Evolutionary conservation across 2,888 invertebrate genomes (phyloP).

Genomic region (Coelinius sp.): DNA sequence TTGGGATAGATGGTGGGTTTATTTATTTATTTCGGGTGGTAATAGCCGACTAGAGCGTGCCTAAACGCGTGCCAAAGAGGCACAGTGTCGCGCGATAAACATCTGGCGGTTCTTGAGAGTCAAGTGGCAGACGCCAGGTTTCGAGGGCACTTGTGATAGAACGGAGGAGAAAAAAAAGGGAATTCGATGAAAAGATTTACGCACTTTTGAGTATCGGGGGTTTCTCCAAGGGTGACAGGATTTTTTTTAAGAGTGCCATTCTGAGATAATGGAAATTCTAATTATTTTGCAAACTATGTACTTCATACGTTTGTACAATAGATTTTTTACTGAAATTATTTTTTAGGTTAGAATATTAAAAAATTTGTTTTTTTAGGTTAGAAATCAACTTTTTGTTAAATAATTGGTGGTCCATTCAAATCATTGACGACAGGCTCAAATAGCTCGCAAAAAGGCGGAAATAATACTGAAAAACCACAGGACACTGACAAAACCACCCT

Average conservation of each 20-base stretch:
- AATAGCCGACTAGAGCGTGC: slow-evolving; percentile 26
- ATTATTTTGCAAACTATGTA: slow-evolving; percentile 7
- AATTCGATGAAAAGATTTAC: slow-evolving; percentile 52
- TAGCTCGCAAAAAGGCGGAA: slow-evolving; percentile 1
- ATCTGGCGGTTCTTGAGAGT: slow-evolving; percentile 41
- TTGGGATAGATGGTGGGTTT: not conserved
- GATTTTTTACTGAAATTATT: not conserved
- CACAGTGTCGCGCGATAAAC: slow-evolving; percentile 28
- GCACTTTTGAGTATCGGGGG: slow-evolving; percentile 58
- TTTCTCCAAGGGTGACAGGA: slow-evolving; percentile 3
- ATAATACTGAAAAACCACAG: slow-evolving; percentile 7
- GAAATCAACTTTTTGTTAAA: no score
- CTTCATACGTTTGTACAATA: not conserved
- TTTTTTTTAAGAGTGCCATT: not conserved
- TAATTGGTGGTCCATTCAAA: slow-evolving; percentile 8
- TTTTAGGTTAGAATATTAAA: not conserved
- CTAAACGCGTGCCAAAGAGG: slow-evolving; percentile 38
- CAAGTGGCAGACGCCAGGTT: slow-evolving; percentile 43
- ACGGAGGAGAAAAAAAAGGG: slow-evolving; percentile 48
- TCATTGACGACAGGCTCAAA: not conserved
- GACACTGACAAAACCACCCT: slow-evolving; percentile 12
- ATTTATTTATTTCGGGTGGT: not conserved
- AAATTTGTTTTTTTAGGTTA: no score
- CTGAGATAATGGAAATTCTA: not conserved
- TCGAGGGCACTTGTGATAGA: slow-evolving; percentile 43